Evolutionary conservation across 2,113 vertebrate genomes (phyloP).

Genomic region (Psilopogon haemacephalus): DNA sequence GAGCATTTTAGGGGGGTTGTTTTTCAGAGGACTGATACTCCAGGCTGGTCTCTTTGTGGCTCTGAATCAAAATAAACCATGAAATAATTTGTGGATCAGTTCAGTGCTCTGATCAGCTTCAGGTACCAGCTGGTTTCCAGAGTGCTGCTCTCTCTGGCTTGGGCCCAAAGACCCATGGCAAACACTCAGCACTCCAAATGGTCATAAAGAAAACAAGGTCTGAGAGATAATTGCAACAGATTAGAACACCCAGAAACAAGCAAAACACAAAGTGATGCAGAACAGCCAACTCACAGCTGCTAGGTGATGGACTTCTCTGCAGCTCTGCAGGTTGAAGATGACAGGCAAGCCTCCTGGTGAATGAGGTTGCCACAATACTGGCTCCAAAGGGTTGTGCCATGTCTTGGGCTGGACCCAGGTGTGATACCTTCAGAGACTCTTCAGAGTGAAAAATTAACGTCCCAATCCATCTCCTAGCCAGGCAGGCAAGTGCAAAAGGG

Average conservation of each 20-base stretch:
- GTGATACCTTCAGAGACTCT: neutral
- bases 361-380: neutral
- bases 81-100: neutral
- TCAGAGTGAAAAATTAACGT: neutral
- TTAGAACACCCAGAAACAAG: neutral
- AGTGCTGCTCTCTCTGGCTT: neutral
- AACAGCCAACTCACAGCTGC: neutral
- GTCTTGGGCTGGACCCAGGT: neutral
- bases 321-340: neutral
- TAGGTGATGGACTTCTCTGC: rapidly evolving
- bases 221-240: neutral
- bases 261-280: neutral
- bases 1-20: rapidly evolving
- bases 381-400: neutral
- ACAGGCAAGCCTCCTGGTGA: neutral
- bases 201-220: neutral
- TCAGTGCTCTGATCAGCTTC: neutral
- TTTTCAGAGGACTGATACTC: neutral
- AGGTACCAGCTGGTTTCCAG: constrained; percentile 22
- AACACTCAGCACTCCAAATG: neutral
- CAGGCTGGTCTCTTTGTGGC: neutral
- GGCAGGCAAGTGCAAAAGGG: neutral
- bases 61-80: neutral
- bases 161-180: neutral
- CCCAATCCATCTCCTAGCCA: neutral